Base-by-base conservation (phyloP, 2,888 invertebrate genomes). In the Nipponacmea schrenckii region DNA sequence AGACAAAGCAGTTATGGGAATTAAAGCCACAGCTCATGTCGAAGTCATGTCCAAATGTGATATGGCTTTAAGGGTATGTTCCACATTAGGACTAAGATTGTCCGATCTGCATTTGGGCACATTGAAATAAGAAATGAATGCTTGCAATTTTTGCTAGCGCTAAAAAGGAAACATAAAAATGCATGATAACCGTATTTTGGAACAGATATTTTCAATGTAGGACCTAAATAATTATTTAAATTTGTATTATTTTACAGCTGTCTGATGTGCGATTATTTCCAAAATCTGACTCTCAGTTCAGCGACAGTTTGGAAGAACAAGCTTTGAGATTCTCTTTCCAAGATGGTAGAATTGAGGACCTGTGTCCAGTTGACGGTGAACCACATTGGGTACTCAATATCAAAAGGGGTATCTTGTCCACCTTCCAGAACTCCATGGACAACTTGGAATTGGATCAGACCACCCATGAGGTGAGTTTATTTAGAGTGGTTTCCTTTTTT, bases 401-500 rank as follows among this genome's bases (percentile, higher is more conserved):
- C 87, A 97, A 97, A 91, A 92, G 96, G 78, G 96, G 94, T 2
- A 92, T 97, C 77, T 92, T 96, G 69, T 96, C 96, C 0, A 91
- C 95, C 85, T 91, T 96, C 74, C 96, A 97, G 87, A 97, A 96
- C 86, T 93, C 94, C 74, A 96, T 96, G 96, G 91, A 85, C 24
- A 80, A 95, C 74, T 94, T 96, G 81, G 95, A 96, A 87, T 92
- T 94, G 12, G 74, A 79, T n/a, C 74, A 79, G 67, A 79, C 70
- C 48, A 76, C 79, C 12, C 71, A 69, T 15, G 84, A 84, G 82
- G 85, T 85, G 66, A 68, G 69, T 66, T 15, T 8, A 26, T 7
- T 7, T 26, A 15, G 27, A 39, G 8, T n/a, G 3, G 7, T 31
- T 31, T 31, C n/a, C n/a, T n/a, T n/a, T n/a, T n/a, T n/a, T n/a